Evolutionary conservation across 1,140 invertebrate genomes (phyloP).

Genomic region (Nymphalis io): DNA sequence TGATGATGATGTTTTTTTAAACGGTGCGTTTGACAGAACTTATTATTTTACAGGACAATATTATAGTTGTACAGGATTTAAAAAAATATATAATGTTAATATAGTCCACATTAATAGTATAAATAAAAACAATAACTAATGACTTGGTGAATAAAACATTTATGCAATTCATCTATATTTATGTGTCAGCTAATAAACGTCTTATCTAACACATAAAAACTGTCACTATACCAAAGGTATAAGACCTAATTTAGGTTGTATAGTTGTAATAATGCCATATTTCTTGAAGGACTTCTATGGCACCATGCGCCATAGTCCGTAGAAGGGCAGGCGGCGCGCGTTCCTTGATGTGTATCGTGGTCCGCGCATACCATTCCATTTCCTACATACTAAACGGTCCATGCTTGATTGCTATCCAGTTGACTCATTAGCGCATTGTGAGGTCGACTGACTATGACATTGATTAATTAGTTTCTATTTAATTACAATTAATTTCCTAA

Average conservation of each 20-base stretch:
- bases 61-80: too few species aligned
- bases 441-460: conserved; percentile 14
- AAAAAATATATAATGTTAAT: too few species aligned
- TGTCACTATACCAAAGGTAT: conserved; percentile 5
- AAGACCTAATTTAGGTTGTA: not conserved
- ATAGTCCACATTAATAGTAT: not conserved
- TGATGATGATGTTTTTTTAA: too few species aligned
- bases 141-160: not conserved
- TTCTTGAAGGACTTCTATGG: conserved; percentile 10
- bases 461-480: conserved; percentile 14
- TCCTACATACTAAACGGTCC: conserved; percentile 42
- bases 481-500: not conserved
- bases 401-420: conserved; percentile 8
- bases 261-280: not conserved
- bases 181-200: not conserved
- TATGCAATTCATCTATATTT: not conserved
- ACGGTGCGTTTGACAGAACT: too few species aligned
- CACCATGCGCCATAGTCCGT: conserved; percentile 17
- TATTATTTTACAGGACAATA: too few species aligned
- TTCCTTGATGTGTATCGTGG: conserved; percentile 10
- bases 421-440: conserved; percentile 22
- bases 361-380: conserved; percentile 35
- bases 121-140: conserved; percentile 8
- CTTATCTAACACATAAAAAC: not conserved
- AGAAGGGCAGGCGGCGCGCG: conserved; percentile 27